Base-by-base conservation (phyloP, 1,140 invertebrate species). In the Chymomyza costata region DNA sequence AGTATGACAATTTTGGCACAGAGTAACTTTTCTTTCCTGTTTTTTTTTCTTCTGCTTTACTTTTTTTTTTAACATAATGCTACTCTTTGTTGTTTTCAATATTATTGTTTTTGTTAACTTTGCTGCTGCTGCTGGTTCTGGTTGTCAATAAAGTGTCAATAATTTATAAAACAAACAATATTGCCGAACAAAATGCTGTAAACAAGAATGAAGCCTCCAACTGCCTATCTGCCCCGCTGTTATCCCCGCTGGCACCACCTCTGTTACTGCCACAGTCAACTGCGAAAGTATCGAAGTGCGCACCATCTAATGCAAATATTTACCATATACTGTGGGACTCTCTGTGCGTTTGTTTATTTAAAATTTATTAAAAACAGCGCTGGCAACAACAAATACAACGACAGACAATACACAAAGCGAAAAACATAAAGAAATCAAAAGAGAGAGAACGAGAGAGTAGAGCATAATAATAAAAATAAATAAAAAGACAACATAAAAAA, bases 121-220 rank as follows among this genome's bases (percentile, higher is more conserved):
- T 34, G 32, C 13, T 34, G 32, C n/a, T 34, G 15, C 14, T 38
- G 35, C 15, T 17, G 6, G 2, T 60, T 54, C 63, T 34, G 52
- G 37, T 40, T 80, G 73, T 80, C 73, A 80, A 80, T 80, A 80
- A 80, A 80, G 73, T 80, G 73, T 80, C 73, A 80, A 80, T 80
- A 80, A 80, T 80, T 80, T 80, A 80, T 80, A 80, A 68, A 80
- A 63, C 73, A 80, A 80, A 80, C 73, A 80, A 54, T 78, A 78
- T 57, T 70, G 53, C 38, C 47, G 44, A 43, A 50, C 59, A 67
- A 60, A 73, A 73, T 61, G 46, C 57, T 65, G 57, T 80, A 68
- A 73, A 56, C 61, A 65, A 47, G 37, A 13, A 18, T 41, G 8
- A 6, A 57, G 13, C 19, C 10, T 16, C 16, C 3, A n/a, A n/a